phyloP scores from a whole-genome alignment of 2,113 vertebrate genomes.

The Edolisoma coerulescens region DNA sequence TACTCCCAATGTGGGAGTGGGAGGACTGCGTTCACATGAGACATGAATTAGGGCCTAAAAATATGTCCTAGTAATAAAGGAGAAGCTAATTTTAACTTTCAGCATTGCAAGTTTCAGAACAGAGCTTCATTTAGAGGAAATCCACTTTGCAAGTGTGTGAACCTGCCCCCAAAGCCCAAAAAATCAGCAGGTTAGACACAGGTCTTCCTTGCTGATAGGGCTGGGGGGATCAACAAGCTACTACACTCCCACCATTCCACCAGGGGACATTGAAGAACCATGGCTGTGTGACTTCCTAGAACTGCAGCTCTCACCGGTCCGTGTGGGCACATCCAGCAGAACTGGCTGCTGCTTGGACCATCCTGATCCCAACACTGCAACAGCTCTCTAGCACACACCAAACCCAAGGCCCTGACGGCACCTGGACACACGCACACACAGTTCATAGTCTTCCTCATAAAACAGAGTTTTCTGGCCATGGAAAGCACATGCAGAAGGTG shows the following conservation, averaged over 20 bases:
- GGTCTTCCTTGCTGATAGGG: neutral
- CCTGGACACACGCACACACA: neutral
- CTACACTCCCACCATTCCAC: neutral
- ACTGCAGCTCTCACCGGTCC: neutral
- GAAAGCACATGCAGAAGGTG: neutral
- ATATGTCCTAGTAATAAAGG: slow-evolving; percentile 20
- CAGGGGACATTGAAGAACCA: neutral
- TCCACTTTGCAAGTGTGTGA: neutral
- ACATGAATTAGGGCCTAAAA: slow-evolving; percentile 44
- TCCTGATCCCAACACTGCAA: neutral
- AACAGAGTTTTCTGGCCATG: neutral
- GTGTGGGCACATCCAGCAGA: neutral
- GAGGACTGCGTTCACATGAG: neutral
- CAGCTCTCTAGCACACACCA: neutral
- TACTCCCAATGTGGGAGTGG: neutral
- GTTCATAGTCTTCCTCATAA: neutral
- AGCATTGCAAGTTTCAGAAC: neutral
- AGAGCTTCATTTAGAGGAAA: neutral
- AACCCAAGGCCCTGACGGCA: neutral
- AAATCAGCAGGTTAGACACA: neutral
- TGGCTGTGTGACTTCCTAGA: fast-evolving
- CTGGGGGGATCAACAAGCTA: neutral
- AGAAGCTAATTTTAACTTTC: slow-evolving; percentile 6
- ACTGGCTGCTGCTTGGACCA: neutral
- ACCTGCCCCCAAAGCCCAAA: neutral